These are phyloP conservation scores for Lagothrix lagotricha DNA, from an alignment of 2,797 vertebrate genomes.

Conservation along the genomic window DNA sequence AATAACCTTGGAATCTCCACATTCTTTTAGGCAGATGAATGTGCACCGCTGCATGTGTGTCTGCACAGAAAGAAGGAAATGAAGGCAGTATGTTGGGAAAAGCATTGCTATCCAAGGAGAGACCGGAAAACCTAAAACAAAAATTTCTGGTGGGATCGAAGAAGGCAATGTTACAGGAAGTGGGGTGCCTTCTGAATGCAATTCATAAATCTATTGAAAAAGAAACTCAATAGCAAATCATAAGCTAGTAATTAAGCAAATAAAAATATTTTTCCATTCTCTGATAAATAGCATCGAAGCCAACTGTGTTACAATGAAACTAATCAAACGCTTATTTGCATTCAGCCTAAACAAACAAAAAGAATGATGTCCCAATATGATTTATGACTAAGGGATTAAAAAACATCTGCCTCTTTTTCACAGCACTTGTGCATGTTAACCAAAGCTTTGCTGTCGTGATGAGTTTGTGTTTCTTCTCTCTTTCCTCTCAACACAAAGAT, in stretches of 20 bases:
- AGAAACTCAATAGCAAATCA: not conserved
- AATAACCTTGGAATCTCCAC: not conserved
- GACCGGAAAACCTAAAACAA: not conserved
- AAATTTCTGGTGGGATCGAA: not conserved
- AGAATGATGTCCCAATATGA: slow-evolving; percentile 15
- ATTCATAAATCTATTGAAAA: not conserved
- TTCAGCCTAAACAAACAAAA: slow-evolving; percentile 42
- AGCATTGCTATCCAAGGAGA: not conserved
- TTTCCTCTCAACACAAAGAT: not conserved
- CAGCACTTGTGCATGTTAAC: not conserved
- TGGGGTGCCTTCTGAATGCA: not conserved
- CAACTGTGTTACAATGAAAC: slow-evolving; percentile 32
- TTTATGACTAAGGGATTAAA: slow-evolving; percentile 43
- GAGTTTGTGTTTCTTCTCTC: not conserved
- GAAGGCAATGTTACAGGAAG: not conserved
- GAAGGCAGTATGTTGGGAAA: not conserved
- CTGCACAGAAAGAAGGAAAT: not conserved
- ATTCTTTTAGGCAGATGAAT: not conserved
- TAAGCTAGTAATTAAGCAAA: slow-evolving; percentile 37
- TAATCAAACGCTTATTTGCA: slow-evolving; percentile 15
- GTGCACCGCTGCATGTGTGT: not conserved
- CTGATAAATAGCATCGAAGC: slow-evolving; percentile 11
- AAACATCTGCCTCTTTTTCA: not conserved
- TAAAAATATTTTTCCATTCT: slow-evolving; percentile 35
- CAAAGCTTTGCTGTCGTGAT: not conserved